Evolutionary conservation across 2,888 invertebrate genomes (phyloP).

Genomic region (Agrotis clavis): DNA sequence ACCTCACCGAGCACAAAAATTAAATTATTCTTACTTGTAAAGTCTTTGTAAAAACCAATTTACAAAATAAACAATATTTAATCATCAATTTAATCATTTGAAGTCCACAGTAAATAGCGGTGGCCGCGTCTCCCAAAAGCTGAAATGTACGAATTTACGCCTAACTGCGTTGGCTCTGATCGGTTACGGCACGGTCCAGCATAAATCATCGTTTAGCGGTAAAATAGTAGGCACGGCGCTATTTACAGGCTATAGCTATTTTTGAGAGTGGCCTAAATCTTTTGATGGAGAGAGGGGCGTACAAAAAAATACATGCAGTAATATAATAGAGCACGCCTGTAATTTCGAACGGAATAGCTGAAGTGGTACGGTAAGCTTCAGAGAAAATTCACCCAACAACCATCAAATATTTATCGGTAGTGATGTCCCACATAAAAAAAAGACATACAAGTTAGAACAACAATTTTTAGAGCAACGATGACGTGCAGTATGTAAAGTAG

Average conservation of each 20-base stretch:
- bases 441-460: no score
- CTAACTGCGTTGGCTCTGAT: neutral
- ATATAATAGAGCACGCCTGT: neutral
- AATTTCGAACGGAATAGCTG: neutral
- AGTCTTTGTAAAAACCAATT: no score
- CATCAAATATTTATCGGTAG: no score
- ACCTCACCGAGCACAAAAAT: no score
- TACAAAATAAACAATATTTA: no score
- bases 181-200: neutral
- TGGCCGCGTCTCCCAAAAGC: neutral
- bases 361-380: no score
- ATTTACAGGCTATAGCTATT: neutral
- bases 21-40: no score
- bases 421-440: no score
- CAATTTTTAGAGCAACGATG: neutral
- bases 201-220: neutral
- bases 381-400: no score
- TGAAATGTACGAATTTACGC: neutral
- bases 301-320: neutral
- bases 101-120: no score
- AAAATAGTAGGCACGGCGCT: neutral
- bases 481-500: neutral
- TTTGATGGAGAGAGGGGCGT: neutral
- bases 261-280: neutral
- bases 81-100: no score